Base-by-base conservation (phyloP, 37 sponge, comb jelly and placozoan species). In the Ephydatia muelleri region DNA sequence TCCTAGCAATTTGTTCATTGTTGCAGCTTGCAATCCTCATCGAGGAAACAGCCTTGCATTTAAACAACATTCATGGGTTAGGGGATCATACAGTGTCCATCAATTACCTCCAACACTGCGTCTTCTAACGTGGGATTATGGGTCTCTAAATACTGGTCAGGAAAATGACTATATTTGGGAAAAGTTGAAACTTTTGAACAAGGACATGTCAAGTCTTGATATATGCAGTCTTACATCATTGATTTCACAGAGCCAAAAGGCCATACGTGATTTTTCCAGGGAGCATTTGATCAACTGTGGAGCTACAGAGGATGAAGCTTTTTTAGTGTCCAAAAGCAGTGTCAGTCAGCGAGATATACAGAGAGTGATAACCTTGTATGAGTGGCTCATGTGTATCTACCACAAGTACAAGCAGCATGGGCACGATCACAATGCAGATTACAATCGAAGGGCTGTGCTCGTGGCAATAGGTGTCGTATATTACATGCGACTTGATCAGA, bases 21-120 rank as follows among this genome's bases (percentile, higher is more conserved):
- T 94, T 21, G 97, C 94, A 33, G 97, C 97, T 16, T 94, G 95
- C 65, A 97, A 97, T 87, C 97, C 97, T 75, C 97, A 97, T 81
- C 88, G 96, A 38, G 86, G 96, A 0, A 92, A 92, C 88, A 92
- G 93, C 76, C 71, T 92, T 57, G 93, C 84, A 21, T 72, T 89
- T 38, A 16, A 86, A 33, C 76, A 86, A 21, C 85, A 85, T 38
- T 85, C 71, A 19, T 97, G 97, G 97, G 73, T 94, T 38, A 43
- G 88, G 21, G 88, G 95, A 2, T 85, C 88, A 11, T 97, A 97
- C 77, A 92, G 94, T 78, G 94, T 97, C 27, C 89, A 90, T 2
- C 38, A 40, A n/a, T 71, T 97, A 1, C 97, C 92, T 76, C 97
- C 94, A 3, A 91, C 97, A 0, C 87, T 97, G n/a, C 48, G 67